Percentiles rank a stretch among this genome's conserved stretches.
Conservation (phyloP, 2,888 invertebrate species). For the Nemoura dubitans region DNA sequence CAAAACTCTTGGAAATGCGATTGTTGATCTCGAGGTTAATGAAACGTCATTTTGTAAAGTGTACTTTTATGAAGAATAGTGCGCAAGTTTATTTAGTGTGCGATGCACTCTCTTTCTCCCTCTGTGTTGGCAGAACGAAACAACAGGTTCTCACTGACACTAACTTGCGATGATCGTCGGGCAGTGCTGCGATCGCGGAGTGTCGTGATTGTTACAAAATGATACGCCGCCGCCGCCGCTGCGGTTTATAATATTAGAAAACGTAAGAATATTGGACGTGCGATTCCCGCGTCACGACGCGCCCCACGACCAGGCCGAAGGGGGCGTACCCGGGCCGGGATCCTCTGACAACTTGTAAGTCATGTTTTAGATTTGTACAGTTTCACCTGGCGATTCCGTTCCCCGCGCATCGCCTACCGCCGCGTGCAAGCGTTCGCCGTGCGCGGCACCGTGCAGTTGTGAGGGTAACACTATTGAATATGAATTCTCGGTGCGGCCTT, state of each 20-base stretch:
- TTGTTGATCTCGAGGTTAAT: slow-evolving; percentile 7
- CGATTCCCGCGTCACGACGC: slow-evolving; percentile 17
- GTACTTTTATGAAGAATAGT: neutral
- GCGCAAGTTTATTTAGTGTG: neutral
- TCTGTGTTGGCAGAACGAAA: neutral
- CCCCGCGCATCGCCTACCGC: neutral
- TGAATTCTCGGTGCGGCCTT: neutral
- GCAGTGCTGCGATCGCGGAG: neutral
- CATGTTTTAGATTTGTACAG: slow-evolving; percentile 37
- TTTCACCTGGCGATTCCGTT: slow-evolving; percentile 27
- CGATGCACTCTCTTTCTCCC: neutral
- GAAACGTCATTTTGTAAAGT: neutral
- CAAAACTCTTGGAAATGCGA: neutral
- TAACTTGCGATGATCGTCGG: neutral
- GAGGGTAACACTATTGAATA: neutral
- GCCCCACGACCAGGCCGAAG: neutral
- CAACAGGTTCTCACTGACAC: neutral
- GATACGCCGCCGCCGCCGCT: neutral
- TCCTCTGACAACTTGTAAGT: slow-evolving; percentile 35
- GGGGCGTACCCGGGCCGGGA: neutral
- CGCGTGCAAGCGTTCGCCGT: neutral
- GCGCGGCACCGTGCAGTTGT: neutral
- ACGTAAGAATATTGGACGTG: slow-evolving; percentile 8
- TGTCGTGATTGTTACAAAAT: neutral
- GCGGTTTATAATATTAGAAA: slow-evolving; percentile 3